Percentiles rank a stretch among this genome's conserved stretches.
Evolutionary conservation across 1,140 invertebrate species (phyloP).

Genomic region (Diachasma alloeum): DNA sequence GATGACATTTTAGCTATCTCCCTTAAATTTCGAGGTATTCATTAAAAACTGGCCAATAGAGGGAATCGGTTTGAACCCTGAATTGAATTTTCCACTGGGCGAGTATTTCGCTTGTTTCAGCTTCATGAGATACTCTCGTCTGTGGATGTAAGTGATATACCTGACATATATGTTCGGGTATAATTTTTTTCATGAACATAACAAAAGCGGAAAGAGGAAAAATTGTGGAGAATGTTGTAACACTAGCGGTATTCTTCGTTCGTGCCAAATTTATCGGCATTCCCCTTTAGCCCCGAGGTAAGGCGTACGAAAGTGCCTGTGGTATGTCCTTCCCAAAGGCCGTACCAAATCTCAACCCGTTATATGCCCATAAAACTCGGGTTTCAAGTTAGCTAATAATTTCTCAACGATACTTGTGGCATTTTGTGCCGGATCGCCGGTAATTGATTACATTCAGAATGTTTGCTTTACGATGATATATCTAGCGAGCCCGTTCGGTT

Average conservation of each 20-base stretch:
- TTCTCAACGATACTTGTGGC: background rate
- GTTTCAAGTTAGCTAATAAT: constrained; percentile 8
- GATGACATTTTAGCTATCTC: no score
- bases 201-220: background rate
- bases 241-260: constrained; percentile 3
- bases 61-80: no score
- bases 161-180: no score
- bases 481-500: no score
- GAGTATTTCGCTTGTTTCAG: no score
- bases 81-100: no score
- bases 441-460: background rate
- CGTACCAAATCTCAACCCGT: constrained; percentile 8
- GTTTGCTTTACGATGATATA: background rate
- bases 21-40: no score
- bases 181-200: no score
- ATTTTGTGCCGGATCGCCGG: background rate
- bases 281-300: constrained; percentile 7
- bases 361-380: constrained; percentile 1
- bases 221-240: background rate
- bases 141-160: no score
- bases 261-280: constrained; percentile 2
- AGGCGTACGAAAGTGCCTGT: background rate
- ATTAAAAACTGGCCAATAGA: no score
- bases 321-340: constrained; percentile 14
- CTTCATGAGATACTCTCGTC: no score